Percentiles rank a stretch among this genome's conserved stretches.
Evolutionary conservation across 2,797 vertebrate species (phyloP).

Genomic region (Melanotaenia trifasciata): DNA sequence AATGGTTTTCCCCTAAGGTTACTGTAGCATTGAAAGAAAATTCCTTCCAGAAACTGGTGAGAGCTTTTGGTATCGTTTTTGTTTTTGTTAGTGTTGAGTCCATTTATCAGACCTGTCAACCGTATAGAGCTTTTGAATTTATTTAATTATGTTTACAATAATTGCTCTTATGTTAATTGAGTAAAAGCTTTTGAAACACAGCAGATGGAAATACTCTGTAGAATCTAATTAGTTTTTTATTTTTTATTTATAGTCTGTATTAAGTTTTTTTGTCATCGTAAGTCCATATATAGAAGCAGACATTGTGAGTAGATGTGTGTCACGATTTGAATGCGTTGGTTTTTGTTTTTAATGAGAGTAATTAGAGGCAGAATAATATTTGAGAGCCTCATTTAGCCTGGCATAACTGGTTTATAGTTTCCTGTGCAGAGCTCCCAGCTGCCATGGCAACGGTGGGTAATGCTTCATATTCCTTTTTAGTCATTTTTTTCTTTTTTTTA

Average conservation of each 20-base stretch:
- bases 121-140: not conserved
- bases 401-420: slow-evolving; percentile 28
- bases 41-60: not conserved
- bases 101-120: not conserved
- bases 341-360: not conserved
- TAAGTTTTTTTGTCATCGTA: not conserved
- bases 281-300: not conserved
- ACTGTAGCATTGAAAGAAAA: not conserved
- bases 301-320: not conserved
- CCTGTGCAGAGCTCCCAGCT: slow-evolving; percentile 26
- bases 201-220: not conserved
- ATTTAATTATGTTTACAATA: not conserved
- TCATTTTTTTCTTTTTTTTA: not conserved
- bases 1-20: not conserved
- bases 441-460: slow-evolving; percentile 38
- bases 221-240: not conserved
- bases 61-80: not conserved
- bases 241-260: not conserved
- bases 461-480: not conserved
- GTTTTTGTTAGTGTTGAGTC: not conserved
- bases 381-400: slow-evolving; percentile 4
- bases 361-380: not conserved
- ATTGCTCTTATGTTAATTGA: not conserved
- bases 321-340: not conserved
- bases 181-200: not conserved